These are phyloP conservation scores for Papilio xuthus DNA, from an alignment of 1,140 invertebrate genomes.

Conservation along the genomic window DNA sequence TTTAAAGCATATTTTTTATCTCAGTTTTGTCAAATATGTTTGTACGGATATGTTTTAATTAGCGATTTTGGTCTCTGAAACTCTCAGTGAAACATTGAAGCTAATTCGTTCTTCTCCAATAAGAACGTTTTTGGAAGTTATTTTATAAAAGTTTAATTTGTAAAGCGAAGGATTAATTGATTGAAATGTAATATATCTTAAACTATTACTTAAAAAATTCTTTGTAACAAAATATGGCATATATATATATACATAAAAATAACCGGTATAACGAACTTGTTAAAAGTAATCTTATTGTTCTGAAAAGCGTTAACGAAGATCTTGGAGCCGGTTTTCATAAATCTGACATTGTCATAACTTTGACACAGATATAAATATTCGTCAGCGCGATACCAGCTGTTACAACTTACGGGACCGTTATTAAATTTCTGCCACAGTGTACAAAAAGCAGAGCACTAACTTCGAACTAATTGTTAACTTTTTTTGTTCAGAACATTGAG, in stretches of 20 bases:
- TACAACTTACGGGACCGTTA: slow-evolving; percentile 31
- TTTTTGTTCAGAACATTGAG: not conserved
- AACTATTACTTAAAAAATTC: no score
- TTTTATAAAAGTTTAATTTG: no score
- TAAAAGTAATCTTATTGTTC: slow-evolving; percentile 23
- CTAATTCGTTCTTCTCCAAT: no score
- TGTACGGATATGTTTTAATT: no score
- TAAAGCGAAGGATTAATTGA: no score
- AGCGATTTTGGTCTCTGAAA: no score
- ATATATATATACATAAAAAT: not conserved
- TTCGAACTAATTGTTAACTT: not conserved
- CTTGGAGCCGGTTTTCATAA: slow-evolving; percentile 29
- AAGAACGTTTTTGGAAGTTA: no score
- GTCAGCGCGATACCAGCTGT: slow-evolving; percentile 35
- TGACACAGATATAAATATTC: slow-evolving; percentile 36
- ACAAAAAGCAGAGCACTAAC: slow-evolving; percentile 10
- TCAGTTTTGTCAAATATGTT: no score
- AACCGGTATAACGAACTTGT: not conserved
- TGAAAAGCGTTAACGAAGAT: slow-evolving; percentile 26
- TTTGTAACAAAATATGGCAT: no score
- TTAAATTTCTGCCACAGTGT: slow-evolving; percentile 33
- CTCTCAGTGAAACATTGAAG: no score
- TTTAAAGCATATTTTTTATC: no score
- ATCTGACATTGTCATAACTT: slow-evolving; percentile 34
- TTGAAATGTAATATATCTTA: no score